Evolutionary conservation across 2,888 invertebrate genomes (phyloP).

Genomic region (Euclidia mi): DNA sequence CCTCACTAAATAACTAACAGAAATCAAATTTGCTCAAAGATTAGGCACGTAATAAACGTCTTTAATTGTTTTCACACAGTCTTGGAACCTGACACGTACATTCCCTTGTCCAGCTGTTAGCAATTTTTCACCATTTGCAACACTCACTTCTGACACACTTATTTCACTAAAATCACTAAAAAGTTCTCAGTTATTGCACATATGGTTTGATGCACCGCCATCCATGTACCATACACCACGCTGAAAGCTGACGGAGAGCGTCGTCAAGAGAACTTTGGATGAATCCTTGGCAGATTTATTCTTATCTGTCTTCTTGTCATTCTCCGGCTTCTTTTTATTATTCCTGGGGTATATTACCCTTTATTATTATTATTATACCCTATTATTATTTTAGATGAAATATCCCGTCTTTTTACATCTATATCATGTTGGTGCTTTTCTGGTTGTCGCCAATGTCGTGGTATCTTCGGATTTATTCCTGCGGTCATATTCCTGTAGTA

Average conservation of each 20-base stretch:
- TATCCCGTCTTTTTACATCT: conserved; percentile 16
- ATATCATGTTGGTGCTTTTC: conserved; percentile 14
- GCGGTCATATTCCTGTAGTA: neutral
- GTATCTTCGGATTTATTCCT: neutral
- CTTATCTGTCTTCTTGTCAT: conserved; percentile 1
- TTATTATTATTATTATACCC: too few species aligned
- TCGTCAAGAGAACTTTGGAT: neutral
- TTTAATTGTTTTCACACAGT: conserved; percentile 7
- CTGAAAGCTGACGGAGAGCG: conserved; percentile 10
- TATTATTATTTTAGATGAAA: conserved; percentile 6
- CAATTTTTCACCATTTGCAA: conserved; percentile 17
- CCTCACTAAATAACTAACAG: neutral
- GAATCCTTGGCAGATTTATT: too few species aligned
- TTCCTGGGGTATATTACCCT: neutral
- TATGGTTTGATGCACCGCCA: conserved; percentile 17
- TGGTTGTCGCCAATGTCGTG: neutral
- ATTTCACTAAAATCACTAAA: neutral
- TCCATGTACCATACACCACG: conserved; percentile 17
- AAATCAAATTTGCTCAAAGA: conserved; percentile 5
- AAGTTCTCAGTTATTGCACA: conserved; percentile 7
- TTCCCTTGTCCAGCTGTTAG: conserved; percentile 12
- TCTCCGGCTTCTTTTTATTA: neutral
- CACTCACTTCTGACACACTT: conserved; percentile 3
- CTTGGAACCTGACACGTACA: conserved; percentile 3
- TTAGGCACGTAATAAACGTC: conserved; percentile 14